Evolutionary conservation across 2,113 vertebrate species (phyloP).

Genomic region (Apteryx owenii): DNA sequence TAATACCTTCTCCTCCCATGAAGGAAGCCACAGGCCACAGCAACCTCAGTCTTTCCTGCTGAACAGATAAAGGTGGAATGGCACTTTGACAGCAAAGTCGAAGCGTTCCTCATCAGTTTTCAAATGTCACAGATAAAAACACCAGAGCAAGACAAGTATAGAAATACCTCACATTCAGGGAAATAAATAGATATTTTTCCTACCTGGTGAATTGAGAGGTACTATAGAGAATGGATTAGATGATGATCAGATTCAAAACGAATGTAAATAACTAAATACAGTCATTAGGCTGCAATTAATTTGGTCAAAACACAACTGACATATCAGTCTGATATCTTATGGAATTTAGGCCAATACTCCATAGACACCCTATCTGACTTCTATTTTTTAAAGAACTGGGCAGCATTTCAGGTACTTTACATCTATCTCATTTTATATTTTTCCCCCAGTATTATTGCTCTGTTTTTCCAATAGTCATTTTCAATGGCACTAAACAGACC

Average conservation of each 20-base stretch:
- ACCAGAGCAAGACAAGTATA: neutral
- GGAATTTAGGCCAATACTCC: neutral
- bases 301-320: neutral
- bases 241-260: neutral
- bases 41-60: accelerated
- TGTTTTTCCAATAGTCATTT: neutral
- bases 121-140: neutral
- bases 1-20: neutral
- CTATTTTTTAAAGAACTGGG: neutral
- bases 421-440: neutral
- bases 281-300: neutral
- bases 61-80: neutral
- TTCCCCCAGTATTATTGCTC: neutral
- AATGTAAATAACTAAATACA: neutral
- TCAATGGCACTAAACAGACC: neutral
- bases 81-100: neutral
- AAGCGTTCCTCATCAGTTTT: neutral
- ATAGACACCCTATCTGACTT: neutral
- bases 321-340: neutral
- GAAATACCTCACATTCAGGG: neutral
- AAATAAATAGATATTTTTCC: neutral
- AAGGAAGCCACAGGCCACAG: neutral
- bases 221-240: neutral
- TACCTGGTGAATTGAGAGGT: accelerated
- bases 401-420: neutral